These are phyloP conservation scores for Hirtodrosophila alboralis DNA, from an alignment of 2,888 invertebrate genomes.

Conservation along the genomic window DNA sequence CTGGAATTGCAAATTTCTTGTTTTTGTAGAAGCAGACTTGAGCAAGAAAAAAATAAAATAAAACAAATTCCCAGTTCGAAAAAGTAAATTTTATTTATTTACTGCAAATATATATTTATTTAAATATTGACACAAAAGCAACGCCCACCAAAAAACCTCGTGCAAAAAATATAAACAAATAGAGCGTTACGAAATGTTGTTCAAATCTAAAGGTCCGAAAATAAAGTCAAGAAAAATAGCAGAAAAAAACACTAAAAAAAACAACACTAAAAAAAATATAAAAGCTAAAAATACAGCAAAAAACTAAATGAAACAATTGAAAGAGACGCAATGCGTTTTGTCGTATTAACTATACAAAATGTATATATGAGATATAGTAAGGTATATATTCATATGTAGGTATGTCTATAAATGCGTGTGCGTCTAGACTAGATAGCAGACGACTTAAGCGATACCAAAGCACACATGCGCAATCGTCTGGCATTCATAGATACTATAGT, in stretches of 20 bases:
- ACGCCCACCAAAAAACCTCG: too few species aligned
- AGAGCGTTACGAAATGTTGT: constrained; percentile 54
- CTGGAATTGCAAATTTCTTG: too few species aligned
- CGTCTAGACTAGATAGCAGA: constrained; percentile 83
- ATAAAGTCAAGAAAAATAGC: constrained; percentile 28
- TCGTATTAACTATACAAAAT: constrained; percentile 27
- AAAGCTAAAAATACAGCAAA: constrained; percentile 14
- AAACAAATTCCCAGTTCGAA: too few species aligned
- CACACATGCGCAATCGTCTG: constrained; percentile 71
- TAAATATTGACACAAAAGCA: constrained; percentile 12
- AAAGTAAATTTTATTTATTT: too few species aligned
- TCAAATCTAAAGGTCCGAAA: constrained; percentile 29
- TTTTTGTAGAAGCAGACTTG: too few species aligned
- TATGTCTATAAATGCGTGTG: constrained; percentile 41
- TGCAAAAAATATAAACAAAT: constrained; percentile 48
- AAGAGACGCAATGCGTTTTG: constrained; percentile 38
- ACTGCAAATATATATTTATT: too few species aligned
- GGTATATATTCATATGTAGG: constrained; percentile 11
- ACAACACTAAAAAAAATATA: constrained; percentile 36
- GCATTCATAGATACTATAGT: constrained; percentile 30
- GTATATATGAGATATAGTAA: constrained; percentile 22
- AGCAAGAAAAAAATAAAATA: too few species aligned
- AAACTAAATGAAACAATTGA: constrained; percentile 43
- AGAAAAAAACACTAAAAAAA: constrained; percentile 45
- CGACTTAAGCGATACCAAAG: constrained; percentile 76